A percentile compares a stretch with the other conserved stretches of the same genome.
Conservation (phyloP, 1,140 invertebrate genomes). For the Micrasema minimum region DNA sequence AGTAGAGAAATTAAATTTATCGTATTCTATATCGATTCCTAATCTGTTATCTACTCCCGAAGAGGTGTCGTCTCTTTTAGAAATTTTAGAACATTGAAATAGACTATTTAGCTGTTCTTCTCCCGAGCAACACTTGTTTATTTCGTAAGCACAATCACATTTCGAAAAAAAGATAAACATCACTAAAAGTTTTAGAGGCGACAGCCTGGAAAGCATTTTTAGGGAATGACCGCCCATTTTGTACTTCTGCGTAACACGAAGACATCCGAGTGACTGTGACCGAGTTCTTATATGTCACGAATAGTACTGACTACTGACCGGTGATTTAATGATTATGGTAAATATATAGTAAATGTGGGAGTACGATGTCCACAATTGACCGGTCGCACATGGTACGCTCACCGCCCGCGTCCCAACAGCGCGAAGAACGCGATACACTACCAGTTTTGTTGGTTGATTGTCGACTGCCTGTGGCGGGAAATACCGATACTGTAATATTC, state of each 20-base stretch:
- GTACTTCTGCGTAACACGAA: not conserved
- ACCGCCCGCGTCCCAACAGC: not conserved
- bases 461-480: not conserved
- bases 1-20: conserved; percentile 23
- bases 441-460: no score
- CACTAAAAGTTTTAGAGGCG: not conserved
- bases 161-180: not conserved
- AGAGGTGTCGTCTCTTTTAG: not conserved
- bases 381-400: conserved; percentile 1
- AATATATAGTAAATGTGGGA: not conserved
- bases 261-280: conserved; percentile 15
- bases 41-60: not conserved
- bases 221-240: not conserved
- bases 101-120: conserved; percentile 29
- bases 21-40: conserved; percentile 25
- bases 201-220: not conserved
- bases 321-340: not conserved
- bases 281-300: conserved; percentile 18
- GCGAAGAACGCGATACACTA: not conserved
- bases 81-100: conserved; percentile 12
- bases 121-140: conserved; percentile 41
- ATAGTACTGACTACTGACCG: not conserved
- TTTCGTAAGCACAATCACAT: not conserved
- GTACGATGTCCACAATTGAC: not conserved
- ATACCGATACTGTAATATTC: not conserved